Percentiles rank a stretch among this genome's conserved stretches.
Conservation (phyloP, 2,888 invertebrate species). For the Nymphalis urticae region DNA sequence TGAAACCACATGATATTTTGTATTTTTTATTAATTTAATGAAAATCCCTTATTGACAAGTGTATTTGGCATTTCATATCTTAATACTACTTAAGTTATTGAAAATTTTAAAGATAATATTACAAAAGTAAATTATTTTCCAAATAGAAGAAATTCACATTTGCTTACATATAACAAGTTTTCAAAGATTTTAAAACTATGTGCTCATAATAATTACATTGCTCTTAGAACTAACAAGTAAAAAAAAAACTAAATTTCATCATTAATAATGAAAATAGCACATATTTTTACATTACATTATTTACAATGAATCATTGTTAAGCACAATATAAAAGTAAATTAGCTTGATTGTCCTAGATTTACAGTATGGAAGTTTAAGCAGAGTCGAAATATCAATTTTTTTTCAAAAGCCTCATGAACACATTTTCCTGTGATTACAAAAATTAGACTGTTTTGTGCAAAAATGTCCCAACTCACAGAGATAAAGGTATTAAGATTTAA, state of each 20-base stretch:
- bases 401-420: no score
- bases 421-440: not conserved
- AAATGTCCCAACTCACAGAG: no score
- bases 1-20: no score
- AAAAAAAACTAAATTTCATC: constrained; percentile 7
- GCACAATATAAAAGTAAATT: not conserved
- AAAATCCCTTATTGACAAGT: constrained; percentile 8
- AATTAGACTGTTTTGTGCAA: no score
- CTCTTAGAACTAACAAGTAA: constrained; percentile 8
- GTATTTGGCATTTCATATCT: constrained; percentile 12
- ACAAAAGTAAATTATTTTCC: not conserved
- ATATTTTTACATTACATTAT: not conserved
- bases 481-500: no score
- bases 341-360: not conserved
- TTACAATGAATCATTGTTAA: constrained; percentile 6
- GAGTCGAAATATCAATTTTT: no score
- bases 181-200: constrained; percentile 9
- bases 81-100: not conserved
- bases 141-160: constrained; percentile 1
- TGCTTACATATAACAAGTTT: constrained; percentile 11
- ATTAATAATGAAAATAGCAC: not conserved
- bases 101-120: not conserved
- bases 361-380: no score
- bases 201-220: constrained; percentile 28
- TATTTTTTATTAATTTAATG: not conserved